These are phyloP conservation scores for Fundulus diaphanus DNA, from an alignment of 2,797 vertebrate species.

Conservation along the genomic window DNA sequence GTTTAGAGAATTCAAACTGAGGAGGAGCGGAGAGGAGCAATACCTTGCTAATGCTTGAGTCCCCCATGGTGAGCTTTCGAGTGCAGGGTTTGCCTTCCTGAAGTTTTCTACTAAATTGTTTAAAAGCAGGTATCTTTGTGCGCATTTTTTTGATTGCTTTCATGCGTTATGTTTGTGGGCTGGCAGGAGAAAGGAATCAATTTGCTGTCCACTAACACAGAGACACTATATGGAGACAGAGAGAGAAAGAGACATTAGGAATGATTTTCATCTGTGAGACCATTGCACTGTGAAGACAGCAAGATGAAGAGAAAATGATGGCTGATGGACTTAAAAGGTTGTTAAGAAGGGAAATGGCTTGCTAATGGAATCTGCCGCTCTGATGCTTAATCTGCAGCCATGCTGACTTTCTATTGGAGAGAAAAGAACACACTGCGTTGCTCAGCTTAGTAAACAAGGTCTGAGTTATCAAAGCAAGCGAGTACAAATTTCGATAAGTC, in stretches of 20 bases:
- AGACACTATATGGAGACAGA: neutral
- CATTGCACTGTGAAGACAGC: conserved; percentile 19
- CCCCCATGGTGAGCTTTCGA: neutral
- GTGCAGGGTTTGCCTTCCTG: neutral
- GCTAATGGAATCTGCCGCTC: conserved; percentile 53
- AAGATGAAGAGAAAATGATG: conserved; percentile 43
- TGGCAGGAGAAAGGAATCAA: conserved; percentile 29
- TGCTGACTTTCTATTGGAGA: conserved; percentile 25
- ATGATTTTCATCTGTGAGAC: conserved; percentile 33
- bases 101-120: neutral
- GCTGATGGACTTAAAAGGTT: conserved; percentile 54
- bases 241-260: conserved; percentile 1
- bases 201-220: conserved; percentile 23
- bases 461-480: conserved; percentile 31
- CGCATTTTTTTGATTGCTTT: conserved; percentile 27
- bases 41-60: conserved; percentile 12
- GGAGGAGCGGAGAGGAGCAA: conserved; percentile 42
- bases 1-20: conserved; percentile 20
- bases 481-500: conserved; percentile 38
- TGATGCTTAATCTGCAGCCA: conserved; percentile 48
- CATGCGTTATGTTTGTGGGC: conserved; percentile 50
- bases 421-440: conserved; percentile 10
- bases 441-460: conserved; percentile 41
- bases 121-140: conserved; percentile 4
- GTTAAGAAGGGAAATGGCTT: conserved; percentile 48